A percentile compares a stretch with the other conserved stretches of the same genome.
phyloP scores from a whole-genome alignment of 2,113 vertebrate species.

The Apus apus region DNA sequence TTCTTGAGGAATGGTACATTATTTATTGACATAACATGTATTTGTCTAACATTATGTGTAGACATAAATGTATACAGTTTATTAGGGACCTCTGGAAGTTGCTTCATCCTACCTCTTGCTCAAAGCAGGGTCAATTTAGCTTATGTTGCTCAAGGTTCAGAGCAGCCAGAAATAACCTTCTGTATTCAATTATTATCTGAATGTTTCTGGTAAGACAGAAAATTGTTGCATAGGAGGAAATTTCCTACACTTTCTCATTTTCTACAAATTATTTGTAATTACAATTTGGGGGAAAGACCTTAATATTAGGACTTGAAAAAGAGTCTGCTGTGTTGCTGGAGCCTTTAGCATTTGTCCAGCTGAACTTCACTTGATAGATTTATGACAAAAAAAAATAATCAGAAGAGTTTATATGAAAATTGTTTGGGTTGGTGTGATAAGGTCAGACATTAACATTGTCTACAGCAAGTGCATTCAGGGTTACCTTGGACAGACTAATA shows the following conservation, averaged over 20 bases:
- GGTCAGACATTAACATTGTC: neutral
- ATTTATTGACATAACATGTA: neutral
- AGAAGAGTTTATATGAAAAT: neutral
- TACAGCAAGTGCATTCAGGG: neutral
- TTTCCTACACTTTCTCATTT: neutral
- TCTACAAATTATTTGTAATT: neutral
- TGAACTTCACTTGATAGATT: neutral
- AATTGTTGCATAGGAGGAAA: neutral
- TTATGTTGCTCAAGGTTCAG: neutral
- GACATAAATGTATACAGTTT: neutral
- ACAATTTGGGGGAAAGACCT: neutral
- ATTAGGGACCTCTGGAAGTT: neutral
- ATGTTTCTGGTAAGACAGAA: neutral
- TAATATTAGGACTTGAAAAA: neutral
- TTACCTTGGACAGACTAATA: neutral
- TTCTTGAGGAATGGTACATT: neutral
- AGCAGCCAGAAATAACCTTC: neutral
- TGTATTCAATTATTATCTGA: neutral
- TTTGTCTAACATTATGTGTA: neutral
- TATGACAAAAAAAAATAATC: neutral
- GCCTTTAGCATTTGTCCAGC: neutral
- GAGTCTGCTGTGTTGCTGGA: neutral
- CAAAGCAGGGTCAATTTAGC: neutral
- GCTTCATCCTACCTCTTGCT: neutral
- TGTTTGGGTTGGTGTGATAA: neutral